Evolutionary conservation across 2,888 invertebrate species (phyloP).

Genomic region (Coelopa pilipes): DNA sequence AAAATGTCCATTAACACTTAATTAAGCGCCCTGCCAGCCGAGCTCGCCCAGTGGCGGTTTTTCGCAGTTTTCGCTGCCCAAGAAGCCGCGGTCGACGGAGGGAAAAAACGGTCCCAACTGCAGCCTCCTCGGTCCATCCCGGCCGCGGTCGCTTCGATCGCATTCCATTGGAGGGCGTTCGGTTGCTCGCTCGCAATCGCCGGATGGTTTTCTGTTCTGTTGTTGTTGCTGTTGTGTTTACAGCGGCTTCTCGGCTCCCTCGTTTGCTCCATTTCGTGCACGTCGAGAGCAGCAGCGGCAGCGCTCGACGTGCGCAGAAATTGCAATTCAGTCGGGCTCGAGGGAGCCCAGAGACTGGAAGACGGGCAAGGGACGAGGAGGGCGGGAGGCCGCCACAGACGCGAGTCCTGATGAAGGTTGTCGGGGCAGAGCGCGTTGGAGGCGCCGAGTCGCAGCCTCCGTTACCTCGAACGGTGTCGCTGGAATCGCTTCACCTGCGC

Average conservation of each 20-base stretch:
- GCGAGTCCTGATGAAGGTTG: background rate
- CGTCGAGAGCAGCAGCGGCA: conserved; percentile 21
- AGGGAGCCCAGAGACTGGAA: no score
- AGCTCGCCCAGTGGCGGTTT: no score
- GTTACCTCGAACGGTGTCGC: no score
- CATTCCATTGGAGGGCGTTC: conserved; percentile 35
- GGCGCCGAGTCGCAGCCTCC: no score
- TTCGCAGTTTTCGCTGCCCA: background rate
- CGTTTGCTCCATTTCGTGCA: conserved; percentile 1
- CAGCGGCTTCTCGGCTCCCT: no score
- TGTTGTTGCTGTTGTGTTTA: no score
- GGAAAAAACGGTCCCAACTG: background rate
- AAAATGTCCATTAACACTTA: background rate
- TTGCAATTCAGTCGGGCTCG: conserved; percentile 31
- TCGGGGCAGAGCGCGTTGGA: no score
- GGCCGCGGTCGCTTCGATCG: conserved; percentile 24
- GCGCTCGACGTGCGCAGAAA: conserved; percentile 35
- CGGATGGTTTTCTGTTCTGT: conserved; percentile 20
- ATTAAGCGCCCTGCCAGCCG: background rate
- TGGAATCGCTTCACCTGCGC: background rate
- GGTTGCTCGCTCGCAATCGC: conserved; percentile 27
- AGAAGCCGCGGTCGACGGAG: background rate
- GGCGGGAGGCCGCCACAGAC: conserved; percentile 11
- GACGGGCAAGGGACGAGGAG: no score
- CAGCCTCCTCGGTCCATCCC: background rate